Base-by-base conservation (phyloP, 2,113 vertebrate genomes). In the Halichoerus grypus region DNA sequence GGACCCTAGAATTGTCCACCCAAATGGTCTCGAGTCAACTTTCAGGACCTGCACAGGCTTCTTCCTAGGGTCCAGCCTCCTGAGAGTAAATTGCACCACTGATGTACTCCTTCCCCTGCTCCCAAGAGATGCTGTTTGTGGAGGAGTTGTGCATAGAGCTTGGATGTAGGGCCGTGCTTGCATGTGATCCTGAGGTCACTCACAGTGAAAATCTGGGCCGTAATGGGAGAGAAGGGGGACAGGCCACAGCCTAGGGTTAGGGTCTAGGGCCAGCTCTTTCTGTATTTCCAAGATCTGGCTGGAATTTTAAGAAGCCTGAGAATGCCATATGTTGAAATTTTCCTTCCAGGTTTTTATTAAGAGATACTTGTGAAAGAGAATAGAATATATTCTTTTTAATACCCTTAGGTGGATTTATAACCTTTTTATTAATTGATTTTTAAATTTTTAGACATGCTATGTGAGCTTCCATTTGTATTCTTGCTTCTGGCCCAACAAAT, bases 1-100 rank as follows among this genome's bases (percentile, higher is more conserved):
- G 71, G n/a, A 39, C 10, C 53, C 46, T 18, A 36, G 31, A 87
- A 49, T 51, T 42, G 14, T 76, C 24, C 10, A 19, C 69, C 77
- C 15, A 89, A 7, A 53, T 16, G 28, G 9, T 63, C 19, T 24
- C n/a, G 7, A 81, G 72, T 61, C 21, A 53, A n/a, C 33, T 74
- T 74, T n/a, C 33, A 42, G 24, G 55, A 83, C 15, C 55, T 76
- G 2, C 0, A 12, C 0, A 0, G 33, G 2, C 24, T 51, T 77
- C 7, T 33, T 84, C 26, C 42, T 19, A 12, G 39, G 12, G 22
- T 77, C 59, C 2, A 21, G 19, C 7, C 33, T 79, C 49, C 15
- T 33, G 18, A 76, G 18, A 10, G 15, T 59, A 31, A 51, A 9
- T 3, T 26, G 12, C n/a, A 46, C 3, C 65, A 39, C 71, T 31